Percentiles rank a stretch among this genome's conserved stretches.
Conservation (phyloP, 1,140 invertebrate genomes). For the Ephestia elutella region DNA sequence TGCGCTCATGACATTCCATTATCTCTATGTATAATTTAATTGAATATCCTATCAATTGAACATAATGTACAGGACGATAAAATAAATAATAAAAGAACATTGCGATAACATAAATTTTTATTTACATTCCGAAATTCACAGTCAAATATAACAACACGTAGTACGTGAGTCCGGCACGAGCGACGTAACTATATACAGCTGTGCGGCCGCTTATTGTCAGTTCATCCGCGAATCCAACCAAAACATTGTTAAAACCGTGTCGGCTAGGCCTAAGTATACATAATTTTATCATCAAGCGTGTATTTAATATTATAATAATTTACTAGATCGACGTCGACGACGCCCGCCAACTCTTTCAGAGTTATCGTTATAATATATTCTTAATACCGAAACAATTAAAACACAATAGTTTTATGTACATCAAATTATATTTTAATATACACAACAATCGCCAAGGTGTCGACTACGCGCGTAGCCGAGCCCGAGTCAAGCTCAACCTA, state of each 20-base stretch:
- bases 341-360: conserved; percentile 37
- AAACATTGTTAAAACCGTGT: conserved; percentile 15
- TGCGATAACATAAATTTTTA: conserved; percentile 71
- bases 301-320: conserved; percentile 26
- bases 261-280: conserved; percentile 45
- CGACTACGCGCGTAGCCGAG: background rate
- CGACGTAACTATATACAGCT: conserved; percentile 35
- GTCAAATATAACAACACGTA: conserved; percentile 59
- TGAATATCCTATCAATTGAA: conserved; percentile 3
- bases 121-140: conserved; percentile 70
- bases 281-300: conserved; percentile 29
- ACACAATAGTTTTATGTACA: conserved; percentile 56
- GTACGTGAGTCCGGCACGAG: conserved; percentile 40
- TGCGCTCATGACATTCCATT: background rate
- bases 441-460: conserved; percentile 11
- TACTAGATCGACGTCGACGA: conserved; percentile 23
- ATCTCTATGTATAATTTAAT: background rate
- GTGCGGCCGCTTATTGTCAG: conserved; percentile 23
- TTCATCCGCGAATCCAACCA: conserved; percentile 25
- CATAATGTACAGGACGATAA: background rate
- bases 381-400: conserved; percentile 51
- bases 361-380: conserved; percentile 41
- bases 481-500: background rate
- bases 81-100: conserved; percentile 13
- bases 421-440: conserved; percentile 66